A percentile compares a stretch with the other conserved stretches of the same genome.
These are phyloP conservation scores for Oreochromis grahami DNA, from an alignment of 2,797 vertebrate species.

Conservation along the genomic window DNA sequence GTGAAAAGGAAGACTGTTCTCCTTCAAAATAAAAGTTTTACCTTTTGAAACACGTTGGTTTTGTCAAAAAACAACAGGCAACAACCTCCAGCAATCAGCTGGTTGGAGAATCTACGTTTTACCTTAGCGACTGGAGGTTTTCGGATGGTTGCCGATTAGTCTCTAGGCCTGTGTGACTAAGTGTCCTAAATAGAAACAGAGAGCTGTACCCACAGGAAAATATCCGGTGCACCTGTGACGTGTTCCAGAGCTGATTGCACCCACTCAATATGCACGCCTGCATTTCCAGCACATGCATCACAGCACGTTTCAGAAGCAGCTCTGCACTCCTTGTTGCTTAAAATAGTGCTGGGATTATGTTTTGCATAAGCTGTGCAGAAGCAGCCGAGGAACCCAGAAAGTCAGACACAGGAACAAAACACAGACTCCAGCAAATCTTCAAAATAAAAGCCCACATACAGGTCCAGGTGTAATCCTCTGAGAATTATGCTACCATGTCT, in stretches of 20 bases:
- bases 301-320: not conserved
- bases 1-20: not conserved
- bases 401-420: not conserved
- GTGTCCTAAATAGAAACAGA: not conserved
- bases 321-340: fast-evolving
- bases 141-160: not conserved
- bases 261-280: not conserved
- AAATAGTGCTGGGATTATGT: not conserved
- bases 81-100: not conserved
- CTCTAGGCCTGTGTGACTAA: not conserved
- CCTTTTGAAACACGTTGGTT: not conserved
- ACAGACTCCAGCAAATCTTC: not conserved
- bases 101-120: not conserved
- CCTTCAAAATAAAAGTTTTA: not conserved
- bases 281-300: not conserved
- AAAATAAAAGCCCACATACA: not conserved
- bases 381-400: not conserved
- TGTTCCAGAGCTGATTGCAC: not conserved
- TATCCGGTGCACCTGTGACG: not conserved
- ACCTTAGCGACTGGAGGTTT: not conserved
- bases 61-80: not conserved
- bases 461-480: not conserved
- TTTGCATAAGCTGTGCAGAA: not conserved
- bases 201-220: not conserved
- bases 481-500: not conserved